These are phyloP conservation scores for Hirudinaria manillensis DNA, from an alignment of 2,888 invertebrate species.

Conservation along the genomic window DNA sequence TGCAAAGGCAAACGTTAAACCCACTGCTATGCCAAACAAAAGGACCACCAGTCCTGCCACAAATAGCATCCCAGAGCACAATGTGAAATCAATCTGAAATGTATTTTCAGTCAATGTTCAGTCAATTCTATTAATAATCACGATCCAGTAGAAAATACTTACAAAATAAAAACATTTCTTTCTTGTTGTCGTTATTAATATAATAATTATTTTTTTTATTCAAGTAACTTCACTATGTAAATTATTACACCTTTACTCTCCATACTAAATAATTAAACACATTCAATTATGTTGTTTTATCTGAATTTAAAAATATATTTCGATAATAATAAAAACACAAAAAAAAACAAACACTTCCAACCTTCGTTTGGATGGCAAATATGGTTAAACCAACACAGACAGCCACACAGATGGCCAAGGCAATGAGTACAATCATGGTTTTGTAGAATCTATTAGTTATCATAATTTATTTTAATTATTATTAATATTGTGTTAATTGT, in stretches of 20 bases:
- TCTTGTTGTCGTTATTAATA: too few species aligned
- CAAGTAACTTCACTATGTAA: too few species aligned
- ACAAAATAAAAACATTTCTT: too few species aligned
- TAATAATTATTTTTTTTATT: too few species aligned
- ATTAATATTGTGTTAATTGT: too few species aligned
- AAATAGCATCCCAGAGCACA: conserved; percentile 58
- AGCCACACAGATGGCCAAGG: conserved; percentile 57
- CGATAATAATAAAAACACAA: too few species aligned
- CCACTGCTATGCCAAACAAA: conserved; percentile 57
- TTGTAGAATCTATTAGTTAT: conserved; percentile 51
- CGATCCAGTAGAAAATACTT: not conserved
- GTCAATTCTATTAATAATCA: not conserved
- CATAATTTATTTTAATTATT: too few species aligned
- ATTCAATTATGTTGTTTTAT: too few species aligned
- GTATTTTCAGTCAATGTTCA: not conserved
- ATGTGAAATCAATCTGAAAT: conserved; percentile 58
- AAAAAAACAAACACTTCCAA: too few species aligned
- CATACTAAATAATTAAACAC: not conserved
- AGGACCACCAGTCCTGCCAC: conserved; percentile 56
- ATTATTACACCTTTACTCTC: too few species aligned
- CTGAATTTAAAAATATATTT: too few species aligned
- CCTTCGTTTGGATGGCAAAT: conserved; percentile 58
- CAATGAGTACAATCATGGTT: conserved; percentile 57
- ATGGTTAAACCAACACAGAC: conserved; percentile 58
- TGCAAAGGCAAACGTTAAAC: conserved; percentile 36